Percentiles rank a stretch among this genome's conserved stretches.
These are phyloP conservation scores for Lagria hirta DNA, from an alignment of 2,888 invertebrate genomes.

Conservation along the genomic window DNA sequence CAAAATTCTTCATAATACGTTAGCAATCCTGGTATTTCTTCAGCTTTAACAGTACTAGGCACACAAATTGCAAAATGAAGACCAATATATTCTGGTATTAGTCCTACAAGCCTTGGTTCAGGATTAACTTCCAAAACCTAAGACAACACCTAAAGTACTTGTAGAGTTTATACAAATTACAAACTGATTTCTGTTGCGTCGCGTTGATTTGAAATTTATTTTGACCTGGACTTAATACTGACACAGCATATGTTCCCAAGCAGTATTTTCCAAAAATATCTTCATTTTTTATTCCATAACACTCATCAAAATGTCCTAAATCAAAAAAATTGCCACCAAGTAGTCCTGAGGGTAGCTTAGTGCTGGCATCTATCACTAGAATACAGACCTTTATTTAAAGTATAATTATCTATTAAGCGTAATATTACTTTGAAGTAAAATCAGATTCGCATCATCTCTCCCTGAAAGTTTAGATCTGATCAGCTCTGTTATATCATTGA, in stretches of 20 bases:
- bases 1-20: conserved; percentile 8
- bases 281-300: conserved; percentile 11
- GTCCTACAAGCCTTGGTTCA: neutral
- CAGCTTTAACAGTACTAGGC: conserved; percentile 5
- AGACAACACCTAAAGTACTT: too few species aligned
- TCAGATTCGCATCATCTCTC: too few species aligned
- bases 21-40: conserved; percentile 5
- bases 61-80: conserved; percentile 10
- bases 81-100: neutral
- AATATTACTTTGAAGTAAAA: too few species aligned
- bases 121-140: too few species aligned
- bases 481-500: too few species aligned
- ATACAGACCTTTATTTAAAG: neutral
- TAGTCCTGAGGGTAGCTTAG: conserved; percentile 15
- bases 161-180: too few species aligned
- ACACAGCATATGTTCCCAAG: conserved; percentile 3
- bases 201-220: neutral
- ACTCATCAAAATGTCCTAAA: conserved; percentile 23
- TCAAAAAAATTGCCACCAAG: conserved; percentile 7
- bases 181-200: too few species aligned
- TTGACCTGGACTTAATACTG: too few species aligned
- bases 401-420: too few species aligned
- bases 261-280: conserved; percentile 20
- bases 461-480: too few species aligned
- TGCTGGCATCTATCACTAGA: conserved; percentile 16